phyloP scores from a whole-genome alignment of 2,888 invertebrate genomes.

The Drosophila maculinotata region DNA sequence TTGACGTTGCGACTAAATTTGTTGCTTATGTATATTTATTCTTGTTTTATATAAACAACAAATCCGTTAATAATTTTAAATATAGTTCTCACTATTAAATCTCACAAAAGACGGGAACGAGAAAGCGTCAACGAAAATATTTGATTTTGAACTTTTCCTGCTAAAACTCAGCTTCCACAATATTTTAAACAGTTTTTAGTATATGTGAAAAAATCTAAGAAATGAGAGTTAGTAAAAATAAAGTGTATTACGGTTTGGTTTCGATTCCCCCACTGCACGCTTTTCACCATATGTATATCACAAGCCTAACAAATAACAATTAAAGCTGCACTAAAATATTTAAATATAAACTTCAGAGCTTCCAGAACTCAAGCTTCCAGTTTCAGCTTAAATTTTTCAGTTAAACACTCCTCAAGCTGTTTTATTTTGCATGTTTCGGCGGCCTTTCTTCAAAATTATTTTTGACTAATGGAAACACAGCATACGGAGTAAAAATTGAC shows the following conservation, averaged over 20 bases:
- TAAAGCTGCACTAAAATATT: not conserved
- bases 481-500: not conserved
- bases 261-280: constrained; percentile 1
- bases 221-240: not conserved
- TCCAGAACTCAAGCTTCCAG: not conserved
- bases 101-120: too few relatives aligned
- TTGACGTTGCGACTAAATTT: too few relatives aligned
- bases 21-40: not conserved
- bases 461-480: too few relatives aligned
- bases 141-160: not conserved
- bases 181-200: too few relatives aligned
- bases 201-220: not conserved
- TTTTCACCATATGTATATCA: constrained; percentile 1
- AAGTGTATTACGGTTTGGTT: constrained; percentile 1
- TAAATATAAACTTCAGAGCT: not conserved
- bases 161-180: too few relatives aligned
- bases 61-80: too few relatives aligned
- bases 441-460: not conserved
- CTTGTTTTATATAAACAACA: not conserved
- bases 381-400: too few relatives aligned
- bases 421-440: not conserved
- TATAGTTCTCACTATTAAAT: too few relatives aligned
- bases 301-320: not conserved
- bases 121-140: too few relatives aligned
- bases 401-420: not conserved